phyloP scores from a whole-genome alignment of 2,797 vertebrate species.

The Kryptolebias ocellatus region DNA sequence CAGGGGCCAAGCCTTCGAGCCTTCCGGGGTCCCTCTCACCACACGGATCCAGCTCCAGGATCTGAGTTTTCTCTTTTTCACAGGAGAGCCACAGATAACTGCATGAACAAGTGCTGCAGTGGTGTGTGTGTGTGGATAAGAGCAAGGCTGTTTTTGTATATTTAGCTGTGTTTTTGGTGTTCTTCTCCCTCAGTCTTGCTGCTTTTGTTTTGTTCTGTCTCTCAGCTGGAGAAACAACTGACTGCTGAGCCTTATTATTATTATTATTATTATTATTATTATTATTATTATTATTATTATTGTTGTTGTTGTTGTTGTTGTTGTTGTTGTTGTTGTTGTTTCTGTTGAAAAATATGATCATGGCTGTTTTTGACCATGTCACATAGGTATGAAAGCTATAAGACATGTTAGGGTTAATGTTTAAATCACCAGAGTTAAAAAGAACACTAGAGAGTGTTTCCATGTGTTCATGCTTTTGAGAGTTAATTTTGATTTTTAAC shows the following conservation, averaged over 20 bases:
- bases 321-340: too few species aligned
- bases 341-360: too few species aligned
- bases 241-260: constrained; percentile 38
- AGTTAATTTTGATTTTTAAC: too few species aligned
- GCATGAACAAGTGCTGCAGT: not conserved
- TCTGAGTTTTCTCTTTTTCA: constrained; percentile 3
- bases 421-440: too few species aligned
- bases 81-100: constrained; percentile 24
- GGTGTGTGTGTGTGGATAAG: constrained; percentile 18
- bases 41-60: constrained; percentile 11
- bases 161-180: constrained; percentile 75
- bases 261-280: too few species aligned
- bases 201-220: constrained; percentile 70
- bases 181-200: constrained; percentile 61
- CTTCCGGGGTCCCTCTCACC: constrained; percentile 58
- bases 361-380: too few species aligned
- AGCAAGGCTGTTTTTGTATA: constrained; percentile 66
- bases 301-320: too few species aligned
- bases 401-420: too few species aligned
- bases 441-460: too few species aligned
- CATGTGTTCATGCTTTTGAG: too few species aligned
- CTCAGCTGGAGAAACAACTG: constrained; percentile 75
- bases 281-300: too few species aligned
- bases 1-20: constrained; percentile 64
- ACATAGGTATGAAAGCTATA: too few species aligned